Evolutionary conservation across 1,140 invertebrate genomes (phyloP), one percentile per base, ranked within the genome.

Genomic region (Bemisia tabaci): DNA sequence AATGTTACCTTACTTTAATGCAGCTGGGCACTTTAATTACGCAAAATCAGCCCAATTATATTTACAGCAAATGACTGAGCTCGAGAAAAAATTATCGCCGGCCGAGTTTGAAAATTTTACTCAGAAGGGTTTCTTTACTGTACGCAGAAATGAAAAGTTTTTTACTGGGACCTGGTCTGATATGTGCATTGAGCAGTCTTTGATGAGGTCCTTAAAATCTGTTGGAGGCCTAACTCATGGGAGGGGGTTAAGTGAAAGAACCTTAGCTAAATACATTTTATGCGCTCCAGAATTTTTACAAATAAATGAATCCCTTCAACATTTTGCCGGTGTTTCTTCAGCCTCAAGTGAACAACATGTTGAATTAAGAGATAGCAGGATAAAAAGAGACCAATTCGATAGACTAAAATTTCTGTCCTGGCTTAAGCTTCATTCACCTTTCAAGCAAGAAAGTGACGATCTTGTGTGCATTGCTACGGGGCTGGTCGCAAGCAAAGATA

Each of bases 171-270:
- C 73, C 12, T 77, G 73, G 67, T 63, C 72, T 12, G 77, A 79
- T 67, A 76, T 79, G 75, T 71, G 69, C 9, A 76, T 77, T 33
- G 74, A 77, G 66, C 74, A 75, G 66, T 62, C 68, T 17, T 67
- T 78, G 58, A 80, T 79, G 74, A 73, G 74, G 70, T 68, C 74
- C 48, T 74, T 80, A 71, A 79, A 79, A 67, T 76, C 73, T 65
- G 68, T 70, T 68, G 77, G 77, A 66, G 77, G 73, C 65, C 59
- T 78, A 64, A 61, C 73, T 69, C 73, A 68, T 68, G 73, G 75
- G 2, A 68, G 76, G 73, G 73, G 76, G n/a, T 72, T 71, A 26
- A 67, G 70, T 69, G 71, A 78, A 39, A 75, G 70, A 68, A 73
- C 76, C 2, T 67, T 77, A 59, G 72, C 68, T 69, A 77, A 74